Evolutionary conservation across 2,797 vertebrate species (phyloP), one percentile per base, ranked within the genome.

Genomic region (Takifugu rubripes): DNA sequence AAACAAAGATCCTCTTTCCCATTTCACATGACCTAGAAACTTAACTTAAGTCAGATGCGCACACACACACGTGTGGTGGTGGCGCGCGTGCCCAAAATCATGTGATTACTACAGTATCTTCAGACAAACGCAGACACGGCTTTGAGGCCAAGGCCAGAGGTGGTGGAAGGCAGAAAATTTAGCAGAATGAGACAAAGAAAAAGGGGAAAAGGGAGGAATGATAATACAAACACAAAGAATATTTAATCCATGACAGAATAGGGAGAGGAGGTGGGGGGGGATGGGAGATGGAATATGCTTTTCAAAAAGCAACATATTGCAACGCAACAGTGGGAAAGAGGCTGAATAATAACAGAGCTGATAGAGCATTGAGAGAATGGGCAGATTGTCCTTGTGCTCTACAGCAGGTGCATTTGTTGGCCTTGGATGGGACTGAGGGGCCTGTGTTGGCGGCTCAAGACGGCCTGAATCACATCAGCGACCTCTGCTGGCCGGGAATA

Each of bases 331-430:
- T 21, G 17, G 44, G 17, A 46, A 21, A 46, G 44, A 1, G 5
- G 44, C 16, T 46, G 44, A 77, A 75, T 64, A 63, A 80, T 43
- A 78, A 73, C 51, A 68, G 15, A 59, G 56, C 36, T 79, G 76
- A 84, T 75, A 78, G 78, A 77, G 26, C 44, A 7, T 10, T 14
- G 29, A 64, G 59, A 17, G 24, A 79, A 74, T 52, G 50, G 70
- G 16, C 52, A 49, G 64, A 71, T 56, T 70, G 81, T 81, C 77
- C 78, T 87, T 83, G 77, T 75, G 72, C 46, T 72, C n/a, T 51
- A 72, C 60, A 85, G 88, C 84, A 87, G 84, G 86, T 89, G 86
- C 69, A 77, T 72, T 67, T 77, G 45, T 75, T 78, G 70, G 75
- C 77, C 74, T 42, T 1, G n/a, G 42, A 49, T 52, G 11, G 6